Percentiles rank a stretch among this genome's conserved stretches.
These are phyloP conservation scores for Centrocercus urophasianus DNA, from an alignment of 2,113 vertebrate genomes.

Conservation along the genomic window DNA sequence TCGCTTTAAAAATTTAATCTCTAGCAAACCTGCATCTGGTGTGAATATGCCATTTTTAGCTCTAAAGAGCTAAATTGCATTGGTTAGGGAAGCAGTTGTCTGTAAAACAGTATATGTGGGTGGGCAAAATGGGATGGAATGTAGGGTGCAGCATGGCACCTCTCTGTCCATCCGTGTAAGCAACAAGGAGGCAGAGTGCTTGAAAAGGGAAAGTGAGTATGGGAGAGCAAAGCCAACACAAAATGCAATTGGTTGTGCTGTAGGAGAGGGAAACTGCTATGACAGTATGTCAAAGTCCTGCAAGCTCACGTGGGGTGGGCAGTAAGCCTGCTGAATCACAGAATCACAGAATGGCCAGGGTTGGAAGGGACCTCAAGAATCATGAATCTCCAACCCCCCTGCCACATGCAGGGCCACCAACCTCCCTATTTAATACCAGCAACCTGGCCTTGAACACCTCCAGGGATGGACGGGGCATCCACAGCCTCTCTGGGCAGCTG, in stretches of 20 bases:
- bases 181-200: rapidly evolving
- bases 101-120: rapidly evolving
- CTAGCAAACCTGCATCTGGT: not conserved
- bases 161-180: not conserved
- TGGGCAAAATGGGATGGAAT: not conserved
- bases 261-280: not conserved
- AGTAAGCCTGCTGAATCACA: not conserved
- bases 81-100: not conserved
- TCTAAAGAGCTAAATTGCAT: not conserved
- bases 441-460: too few relatives aligned
- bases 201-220: not conserved
- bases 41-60: not conserved
- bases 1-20: not conserved
- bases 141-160: not conserved
- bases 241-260: not conserved
- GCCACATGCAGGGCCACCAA: too few relatives aligned
- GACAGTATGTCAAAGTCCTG: not conserved
- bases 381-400: too few relatives aligned
- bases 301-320: not conserved
- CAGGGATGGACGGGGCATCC: too few relatives aligned
- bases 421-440: too few relatives aligned
- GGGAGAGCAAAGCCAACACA: not conserved
- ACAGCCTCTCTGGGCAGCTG: too few relatives aligned
- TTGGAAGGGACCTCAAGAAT: too few relatives aligned
- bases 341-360: too few relatives aligned